Conservation (phyloP, 2,113 vertebrate species). For the Corythornis madagascariensis region DNA sequence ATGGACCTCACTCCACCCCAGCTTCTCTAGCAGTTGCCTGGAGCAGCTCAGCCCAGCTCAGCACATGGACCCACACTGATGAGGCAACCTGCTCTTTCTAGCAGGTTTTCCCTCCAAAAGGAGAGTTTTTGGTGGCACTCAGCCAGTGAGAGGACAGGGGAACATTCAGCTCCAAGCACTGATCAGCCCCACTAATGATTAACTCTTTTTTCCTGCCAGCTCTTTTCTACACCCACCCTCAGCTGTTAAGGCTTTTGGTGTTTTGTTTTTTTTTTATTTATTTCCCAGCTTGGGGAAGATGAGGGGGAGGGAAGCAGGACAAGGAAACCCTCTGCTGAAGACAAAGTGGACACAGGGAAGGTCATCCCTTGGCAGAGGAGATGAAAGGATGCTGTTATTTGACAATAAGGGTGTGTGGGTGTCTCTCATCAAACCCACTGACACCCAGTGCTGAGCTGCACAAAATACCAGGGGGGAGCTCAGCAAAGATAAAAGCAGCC, state of each 20-base stretch:
- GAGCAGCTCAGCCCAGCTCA: background rate
- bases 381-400: constrained; percentile 51
- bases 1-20: fast-evolving
- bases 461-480: background rate
- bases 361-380: constrained; percentile 25
- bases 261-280: background rate
- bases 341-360: constrained; percentile 2
- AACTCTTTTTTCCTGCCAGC: background rate
- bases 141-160: fast-evolving
- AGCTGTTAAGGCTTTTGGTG: background rate
- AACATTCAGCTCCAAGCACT: fast-evolving
- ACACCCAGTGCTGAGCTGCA: constrained; percentile 51
- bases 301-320: background rate
- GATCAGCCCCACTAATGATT: background rate
- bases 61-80: fast-evolving
- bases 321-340: background rate
- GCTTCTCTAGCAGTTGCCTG: background rate
- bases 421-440: constrained; percentile 1
- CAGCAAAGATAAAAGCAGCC: background rate
- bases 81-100: background rate
- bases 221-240: background rate
- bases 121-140: background rate
- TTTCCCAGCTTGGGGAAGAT: background rate
- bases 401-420: constrained; percentile 49
- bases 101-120: background rate